Evolutionary conservation across 2,113 vertebrate genomes (phyloP).

Genomic region (Noctilio leporinus): DNA sequence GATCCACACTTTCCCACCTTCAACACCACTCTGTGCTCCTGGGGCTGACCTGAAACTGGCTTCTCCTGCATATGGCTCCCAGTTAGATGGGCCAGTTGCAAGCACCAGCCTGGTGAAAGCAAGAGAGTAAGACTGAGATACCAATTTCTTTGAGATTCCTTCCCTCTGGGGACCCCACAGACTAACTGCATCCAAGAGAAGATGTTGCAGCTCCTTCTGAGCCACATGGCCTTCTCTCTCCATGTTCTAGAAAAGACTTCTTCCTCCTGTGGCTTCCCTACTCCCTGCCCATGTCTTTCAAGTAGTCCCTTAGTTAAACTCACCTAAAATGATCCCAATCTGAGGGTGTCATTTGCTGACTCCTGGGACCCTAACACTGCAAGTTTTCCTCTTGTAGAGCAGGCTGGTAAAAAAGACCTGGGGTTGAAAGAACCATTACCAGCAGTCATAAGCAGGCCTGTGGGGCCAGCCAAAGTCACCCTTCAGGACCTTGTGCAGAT

Average conservation of each 20-base stretch:
- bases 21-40: background rate
- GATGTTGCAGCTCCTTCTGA: background rate
- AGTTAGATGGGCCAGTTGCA: accelerated
- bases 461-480: background rate
- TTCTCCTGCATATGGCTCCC: background rate
- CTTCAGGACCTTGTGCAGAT: background rate
- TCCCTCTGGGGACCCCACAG: background rate
- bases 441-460: background rate
- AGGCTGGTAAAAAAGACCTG: background rate
- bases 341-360: background rate
- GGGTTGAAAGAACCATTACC: background rate
- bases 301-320: background rate
- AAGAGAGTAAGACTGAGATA: background rate
- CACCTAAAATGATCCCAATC: background rate
- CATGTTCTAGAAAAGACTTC: background rate
- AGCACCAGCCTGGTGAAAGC: background rate
- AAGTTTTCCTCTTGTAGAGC: background rate
- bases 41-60: background rate
- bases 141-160: background rate
- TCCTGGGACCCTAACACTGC: background rate
- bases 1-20: background rate
- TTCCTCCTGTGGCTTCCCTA: background rate
- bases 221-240: background rate
- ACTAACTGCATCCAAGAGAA: background rate
- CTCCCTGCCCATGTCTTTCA: background rate